Conservation (phyloP, 35 echinoderm and acorn worm species). For the Ptychodera flava region DNA sequence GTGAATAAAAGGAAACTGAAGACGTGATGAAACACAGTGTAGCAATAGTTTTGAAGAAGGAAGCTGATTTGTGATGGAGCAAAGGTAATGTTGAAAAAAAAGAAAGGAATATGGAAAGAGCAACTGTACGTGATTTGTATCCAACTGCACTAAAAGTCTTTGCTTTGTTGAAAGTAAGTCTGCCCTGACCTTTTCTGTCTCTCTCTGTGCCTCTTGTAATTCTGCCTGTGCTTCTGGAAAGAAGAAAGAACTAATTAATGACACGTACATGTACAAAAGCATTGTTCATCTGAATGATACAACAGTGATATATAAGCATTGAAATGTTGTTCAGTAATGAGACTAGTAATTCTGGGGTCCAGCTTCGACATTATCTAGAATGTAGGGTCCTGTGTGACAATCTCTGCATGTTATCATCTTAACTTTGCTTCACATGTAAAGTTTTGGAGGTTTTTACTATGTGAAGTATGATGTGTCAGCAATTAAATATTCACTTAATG, state of each 20-base stretch:
- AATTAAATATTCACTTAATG: neutral
- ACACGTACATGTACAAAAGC: too few relatives aligned
- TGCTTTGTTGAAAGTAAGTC: slow-evolving; percentile 78
- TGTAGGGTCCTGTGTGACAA: neutral
- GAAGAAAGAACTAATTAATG: neutral
- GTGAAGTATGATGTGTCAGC: neutral
- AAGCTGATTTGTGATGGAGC: slow-evolving; percentile 15
- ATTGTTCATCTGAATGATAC: too few relatives aligned
- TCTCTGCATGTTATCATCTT: neutral
- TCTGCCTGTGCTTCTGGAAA: slow-evolving; percentile 58
- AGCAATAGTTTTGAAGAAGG: neutral
- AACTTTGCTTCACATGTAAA: neutral
- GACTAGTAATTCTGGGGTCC: too few relatives aligned
- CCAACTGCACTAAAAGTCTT: slow-evolving; percentile 70
- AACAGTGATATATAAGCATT: too few relatives aligned
- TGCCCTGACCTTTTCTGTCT: slow-evolving; percentile 66
- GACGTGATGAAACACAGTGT: neutral
- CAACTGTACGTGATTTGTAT: slow-evolving; percentile 83
- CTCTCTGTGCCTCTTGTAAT: slow-evolving; percentile 30
- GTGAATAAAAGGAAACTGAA: neutral
- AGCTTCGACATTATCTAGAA: too few relatives aligned
- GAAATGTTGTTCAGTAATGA: too few relatives aligned
- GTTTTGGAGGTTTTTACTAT: neutral
- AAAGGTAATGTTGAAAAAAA: neutral
- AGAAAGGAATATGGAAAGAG: slow-evolving; percentile 3